Evolutionary conservation across 2,113 vertebrate genomes (phyloP), one percentile per base, ranked within the genome.

Genomic region (Phyllostomus hastatus): DNA sequence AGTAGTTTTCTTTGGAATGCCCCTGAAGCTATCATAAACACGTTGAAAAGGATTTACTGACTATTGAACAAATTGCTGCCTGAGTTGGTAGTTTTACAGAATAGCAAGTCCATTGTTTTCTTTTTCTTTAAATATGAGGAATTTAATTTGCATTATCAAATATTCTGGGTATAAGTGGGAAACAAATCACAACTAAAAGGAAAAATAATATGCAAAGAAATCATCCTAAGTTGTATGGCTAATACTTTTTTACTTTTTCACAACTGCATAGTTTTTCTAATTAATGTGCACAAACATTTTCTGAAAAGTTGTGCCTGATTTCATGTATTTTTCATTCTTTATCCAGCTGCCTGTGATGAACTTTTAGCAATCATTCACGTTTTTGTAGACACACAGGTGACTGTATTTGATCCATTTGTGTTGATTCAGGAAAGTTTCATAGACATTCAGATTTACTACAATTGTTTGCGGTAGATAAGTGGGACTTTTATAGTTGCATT

Each of bases 171-270:
- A 43, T 20, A 48, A 54, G 28, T 46, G 46, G 24, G 61, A 90
- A 80, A 84, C 19, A 93, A 78, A 35, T 33, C 19, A 50, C 52
- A 79, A 59, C 26, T 70, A 48, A 76, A 54, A 83, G 41, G 5
- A 91, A 88, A 95, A 90, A 54, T 86, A 61, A 81, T 41, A 48
- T 54, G 48, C 52, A 88, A 79, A 89, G 12, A 93, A 66, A 54
- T 88, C n/a, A 82, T 85, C 43, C 31, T 35, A 46, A 76, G 11
- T 67, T 12, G 6, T 73, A n/a, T 64, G 15, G 14, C 52, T 78
- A 92, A 67, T 10, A 61, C 46, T 43, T 70, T 70, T 91, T 41
- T 20, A 59, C 48, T 90, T 87, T 79, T 80, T 84, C 20, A 43
- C 4, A 83, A 69, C 0, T 73, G 10, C 0, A 5, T 52, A 59